Evolutionary conservation across 2,888 invertebrate genomes (phyloP), one percentile per base, ranked within the genome.

Genomic region (Cephus pulcher): DNA sequence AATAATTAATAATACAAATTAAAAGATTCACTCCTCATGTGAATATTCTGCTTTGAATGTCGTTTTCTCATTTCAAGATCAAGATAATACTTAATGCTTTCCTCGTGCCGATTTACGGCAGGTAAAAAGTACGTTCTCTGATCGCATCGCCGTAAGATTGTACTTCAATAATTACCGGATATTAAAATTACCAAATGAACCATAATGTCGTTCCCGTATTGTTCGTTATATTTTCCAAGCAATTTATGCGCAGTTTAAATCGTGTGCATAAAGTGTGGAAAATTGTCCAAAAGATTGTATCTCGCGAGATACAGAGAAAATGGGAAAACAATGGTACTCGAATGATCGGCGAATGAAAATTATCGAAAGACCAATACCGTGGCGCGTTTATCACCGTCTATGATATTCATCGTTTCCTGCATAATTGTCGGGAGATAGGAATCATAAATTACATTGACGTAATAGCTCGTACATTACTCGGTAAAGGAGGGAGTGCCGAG

Each of bases 301-400:
- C 23, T 56, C 40, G 40, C 93, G 77, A 94, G 94, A 92, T 94
- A 56, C 23, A 56, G 40, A 56, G 94, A 94, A 94, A 93, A 76
- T 90, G 91, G 1, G 92, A 92, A 83, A 81, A 93, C 11, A 84
- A 34, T 69, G 32, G 70, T 33, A 11, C 34, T 30, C n/a, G 34
- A 69, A 32, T 69, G 70, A 40, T 69, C 11, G 56, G 0, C 9
- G 33, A 76, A 76, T 33, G 70, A 74, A 75, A 75, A 33, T 33
- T 74, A 34, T 74, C 35, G 34, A 74, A 74, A 74, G 35, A 30
- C 35, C 33, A 34, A 35, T 34, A 74, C 74, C 32, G 75, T 34
- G 40, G 4, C 30, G 34, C 40, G 40, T 56, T 56, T 56, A 56
- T 23, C 15, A 23, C 40, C 40, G 40, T 56, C 40, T 56, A 23